phyloP scores from a whole-genome alignment of 2,888 invertebrate species.

The Idaea straminata region DNA sequence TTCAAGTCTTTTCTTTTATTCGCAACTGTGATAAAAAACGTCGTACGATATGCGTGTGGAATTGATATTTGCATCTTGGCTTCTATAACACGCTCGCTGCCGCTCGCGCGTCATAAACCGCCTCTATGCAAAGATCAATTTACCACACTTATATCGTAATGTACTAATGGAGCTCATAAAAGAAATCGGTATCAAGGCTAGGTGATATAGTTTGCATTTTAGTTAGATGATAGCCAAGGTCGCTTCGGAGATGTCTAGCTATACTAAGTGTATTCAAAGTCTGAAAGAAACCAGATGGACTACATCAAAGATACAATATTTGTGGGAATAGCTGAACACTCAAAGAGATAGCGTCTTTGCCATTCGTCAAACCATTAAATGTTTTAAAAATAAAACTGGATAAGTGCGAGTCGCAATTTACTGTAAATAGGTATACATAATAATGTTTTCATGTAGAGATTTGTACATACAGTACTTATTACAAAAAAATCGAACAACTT shows the following conservation, averaged over 20 bases:
- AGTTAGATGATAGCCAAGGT: constrained; percentile 50
- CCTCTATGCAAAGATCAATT: too few species aligned
- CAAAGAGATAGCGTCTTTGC: neutral
- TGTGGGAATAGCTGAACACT: constrained; percentile 4
- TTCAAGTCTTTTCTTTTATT: too few species aligned
- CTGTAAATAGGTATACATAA: neutral
- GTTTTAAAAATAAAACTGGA: neutral
- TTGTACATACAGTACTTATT: neutral
- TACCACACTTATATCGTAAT: too few species aligned
- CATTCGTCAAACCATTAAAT: neutral
- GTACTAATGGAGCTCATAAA: constrained; percentile 45
- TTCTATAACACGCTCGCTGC: too few species aligned
- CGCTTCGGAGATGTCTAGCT: constrained; percentile 35
- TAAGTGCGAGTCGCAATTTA: neutral
- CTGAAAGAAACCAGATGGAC: constrained; percentile 43
- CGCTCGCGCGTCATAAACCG: too few species aligned
- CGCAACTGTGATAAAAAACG: too few species aligned
- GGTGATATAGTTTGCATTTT: constrained; percentile 31
- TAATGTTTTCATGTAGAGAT: neutral
- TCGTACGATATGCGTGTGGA: too few species aligned
- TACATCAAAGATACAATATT: constrained; percentile 30
- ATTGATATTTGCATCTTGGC: too few species aligned
- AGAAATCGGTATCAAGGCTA: constrained; percentile 61
- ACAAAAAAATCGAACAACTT: neutral
- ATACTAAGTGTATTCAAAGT: constrained; percentile 39